Base-by-base conservation (phyloP, 2,888 invertebrate genomes). In the Coelopa pilipes region DNA sequence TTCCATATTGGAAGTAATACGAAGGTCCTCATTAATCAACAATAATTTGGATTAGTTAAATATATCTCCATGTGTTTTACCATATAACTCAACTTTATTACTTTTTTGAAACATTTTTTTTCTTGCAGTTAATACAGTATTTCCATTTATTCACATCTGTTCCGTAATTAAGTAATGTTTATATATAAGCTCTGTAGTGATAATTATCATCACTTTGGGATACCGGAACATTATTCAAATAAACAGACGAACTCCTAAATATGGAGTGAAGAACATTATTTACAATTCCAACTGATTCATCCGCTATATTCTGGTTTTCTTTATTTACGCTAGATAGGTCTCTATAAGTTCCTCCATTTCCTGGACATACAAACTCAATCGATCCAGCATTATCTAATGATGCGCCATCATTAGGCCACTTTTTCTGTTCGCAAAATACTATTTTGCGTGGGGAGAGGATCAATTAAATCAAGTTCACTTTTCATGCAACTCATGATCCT, bases 321-420 rank as follows among this genome's bases (percentile, higher is more conserved):
- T 53, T 53, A 53, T 53, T 17, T 53, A 53, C 53, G 10, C 53
- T 53, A n/a, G 53, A 53, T 53, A 53, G 53, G 34, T 34, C 34
- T 34, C 34, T 34, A 34, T 34, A 34, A 34, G 34, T 34, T 34
- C 7, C 34, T 34, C 53, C 53, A 53, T 53, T 53, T 53, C 53
- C 53, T 5, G 10, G 53, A 53, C 53, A 53, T n/a, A 53, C 53
- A 53, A 53, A 53, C 17, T 53, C 53, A 9, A 53, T n/a, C 17
- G 13, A 5, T 53, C 53, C 53, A n/a, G 53, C 53, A 9, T 53
- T 53, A 53, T 53, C 53, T 53, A 53, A 17, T 5, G 53, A 53
- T n/a, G 53, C 53, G 1, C 2, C 7, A 34, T 2, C 4, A 7
- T 34, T 34, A 53, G 3, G 53, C 53, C 13, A 53, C 53, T 53